Evolutionary conservation across 2,113 vertebrate genomes (phyloP).

Genomic region (Brevimyrus niger): DNA sequence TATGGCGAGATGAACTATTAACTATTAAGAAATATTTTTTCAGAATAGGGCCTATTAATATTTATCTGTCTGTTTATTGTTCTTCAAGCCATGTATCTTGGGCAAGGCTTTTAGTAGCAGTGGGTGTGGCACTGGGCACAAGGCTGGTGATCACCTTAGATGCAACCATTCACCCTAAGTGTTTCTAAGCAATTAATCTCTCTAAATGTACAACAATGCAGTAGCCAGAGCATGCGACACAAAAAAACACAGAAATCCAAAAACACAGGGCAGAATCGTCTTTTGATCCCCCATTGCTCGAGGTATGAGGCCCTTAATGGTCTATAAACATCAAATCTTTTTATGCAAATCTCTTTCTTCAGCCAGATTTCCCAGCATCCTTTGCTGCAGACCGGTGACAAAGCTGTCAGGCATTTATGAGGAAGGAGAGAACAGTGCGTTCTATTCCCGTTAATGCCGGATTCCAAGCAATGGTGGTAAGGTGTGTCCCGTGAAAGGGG

Average conservation of each 20-base stretch:
- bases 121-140: not conserved
- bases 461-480: not conserved
- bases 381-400: not conserved
- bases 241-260: too few relatives aligned
- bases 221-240: too few relatives aligned
- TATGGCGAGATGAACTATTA: not conserved
- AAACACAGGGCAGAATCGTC: too few relatives aligned
- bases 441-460: not conserved
- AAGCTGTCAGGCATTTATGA: not conserved
- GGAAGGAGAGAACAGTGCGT: not conserved
- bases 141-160: not conserved
- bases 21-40: not conserved
- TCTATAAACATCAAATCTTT: not conserved
- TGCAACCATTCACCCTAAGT: not conserved
- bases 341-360: not conserved
- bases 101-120: too few relatives aligned
- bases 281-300: too few relatives aligned
- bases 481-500: not conserved
- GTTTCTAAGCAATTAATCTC: not conserved
- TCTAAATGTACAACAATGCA: not conserved
- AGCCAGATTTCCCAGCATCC: not conserved
- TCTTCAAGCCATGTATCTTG: not conserved
- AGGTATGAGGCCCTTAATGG: too few relatives aligned
- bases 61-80: not conserved
- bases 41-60: not conserved